These are phyloP conservation scores for Strigamia crassipes DNA, from an alignment of 2,888 invertebrate species.

Conservation along the genomic window DNA sequence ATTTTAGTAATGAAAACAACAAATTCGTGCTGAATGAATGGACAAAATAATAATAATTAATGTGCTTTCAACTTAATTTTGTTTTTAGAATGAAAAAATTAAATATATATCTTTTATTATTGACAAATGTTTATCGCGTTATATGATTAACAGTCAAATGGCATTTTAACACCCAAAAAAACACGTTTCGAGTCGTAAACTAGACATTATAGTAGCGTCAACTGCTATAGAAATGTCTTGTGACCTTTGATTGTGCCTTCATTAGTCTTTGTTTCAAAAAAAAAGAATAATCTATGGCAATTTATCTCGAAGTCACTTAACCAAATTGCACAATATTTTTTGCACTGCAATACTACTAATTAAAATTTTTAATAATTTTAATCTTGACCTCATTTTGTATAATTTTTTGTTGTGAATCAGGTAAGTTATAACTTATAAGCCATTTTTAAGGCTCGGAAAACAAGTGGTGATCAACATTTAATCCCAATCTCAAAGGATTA, in stretches of 20 bases:
- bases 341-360: no score
- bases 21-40: no score
- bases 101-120: no score
- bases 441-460: not conserved
- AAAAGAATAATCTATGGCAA: not conserved
- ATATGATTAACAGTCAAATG: no score
- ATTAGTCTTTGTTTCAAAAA: not conserved
- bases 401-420: not conserved
- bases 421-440: not conserved
- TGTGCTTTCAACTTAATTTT: no score
- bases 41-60: no score
- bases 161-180: not conserved
- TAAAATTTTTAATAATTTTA: not conserved
- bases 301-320: not conserved
- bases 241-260: conserved; percentile 11
- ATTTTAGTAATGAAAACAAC: no score
- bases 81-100: no score
- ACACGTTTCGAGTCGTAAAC: not conserved
- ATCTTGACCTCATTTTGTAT: not conserved
- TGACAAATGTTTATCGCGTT: no score
- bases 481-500: conserved; percentile 20
- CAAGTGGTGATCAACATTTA: conserved; percentile 17
- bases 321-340: not conserved
- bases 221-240: not conserved
- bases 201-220: not conserved